Conservation (phyloP, 2,888 invertebrate genomes). For the Neocrepidodera transversa region DNA sequence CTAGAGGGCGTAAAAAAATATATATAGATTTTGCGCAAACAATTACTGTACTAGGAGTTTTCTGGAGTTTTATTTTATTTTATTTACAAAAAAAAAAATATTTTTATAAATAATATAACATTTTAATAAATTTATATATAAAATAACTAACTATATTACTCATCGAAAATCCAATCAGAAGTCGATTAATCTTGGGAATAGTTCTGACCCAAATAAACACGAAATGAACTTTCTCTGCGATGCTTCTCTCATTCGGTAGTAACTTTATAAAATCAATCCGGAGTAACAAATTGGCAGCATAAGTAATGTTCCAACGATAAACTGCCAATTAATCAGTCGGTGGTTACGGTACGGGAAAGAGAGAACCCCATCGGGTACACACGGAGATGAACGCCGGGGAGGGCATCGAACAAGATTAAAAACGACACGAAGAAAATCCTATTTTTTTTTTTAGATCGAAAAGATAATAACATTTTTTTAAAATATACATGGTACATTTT, state of each 20-base stretch:
- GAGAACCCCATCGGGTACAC: not conserved
- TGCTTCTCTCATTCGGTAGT: conserved; percentile 11
- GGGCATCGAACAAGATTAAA: conserved; percentile 11
- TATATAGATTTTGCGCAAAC: too few species aligned
- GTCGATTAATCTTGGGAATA: conserved; percentile 14
- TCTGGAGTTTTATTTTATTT: too few species aligned
- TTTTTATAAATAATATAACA: too few species aligned
- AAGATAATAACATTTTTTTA: too few species aligned
- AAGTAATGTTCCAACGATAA: conserved; percentile 47
- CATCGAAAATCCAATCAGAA: conserved; percentile 9
- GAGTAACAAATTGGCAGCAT: conserved; percentile 39
- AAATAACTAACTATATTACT: too few species aligned
- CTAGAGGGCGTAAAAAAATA: too few species aligned
- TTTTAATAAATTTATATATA: too few species aligned
- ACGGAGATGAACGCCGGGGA: conserved; percentile 9
- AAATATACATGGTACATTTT: too few species aligned
- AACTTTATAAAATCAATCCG: conserved; percentile 40
- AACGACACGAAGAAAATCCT: not conserved
- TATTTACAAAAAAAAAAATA: too few species aligned
- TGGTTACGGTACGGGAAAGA: conserved; percentile 34
- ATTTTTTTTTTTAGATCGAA: too few species aligned
- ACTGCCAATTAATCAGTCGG: conserved; percentile 47
- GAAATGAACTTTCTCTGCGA: conserved; percentile 18
- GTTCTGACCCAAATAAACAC: conserved; percentile 20
- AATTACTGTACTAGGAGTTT: too few species aligned